phyloP scores from a whole-genome alignment of 1,140 invertebrate genomes.

The Cyclina sinensis region DNA sequence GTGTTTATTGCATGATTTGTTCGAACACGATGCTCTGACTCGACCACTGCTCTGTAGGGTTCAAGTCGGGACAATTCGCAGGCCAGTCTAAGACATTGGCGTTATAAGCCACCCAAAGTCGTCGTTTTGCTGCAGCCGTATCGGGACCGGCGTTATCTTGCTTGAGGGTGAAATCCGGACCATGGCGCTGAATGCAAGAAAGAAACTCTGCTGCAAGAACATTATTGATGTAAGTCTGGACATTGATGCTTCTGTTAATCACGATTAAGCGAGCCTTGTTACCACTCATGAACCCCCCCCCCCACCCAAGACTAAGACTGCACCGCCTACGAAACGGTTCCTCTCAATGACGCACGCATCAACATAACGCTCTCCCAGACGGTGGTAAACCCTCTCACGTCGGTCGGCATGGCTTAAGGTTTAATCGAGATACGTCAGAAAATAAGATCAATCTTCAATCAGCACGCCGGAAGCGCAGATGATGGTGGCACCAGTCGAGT shows the following conservation, averaged over 20 bases:
- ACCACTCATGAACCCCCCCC: neutral
- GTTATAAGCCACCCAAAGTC: slow-evolving; percentile 8
- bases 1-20: no score
- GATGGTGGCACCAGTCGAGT: neutral
- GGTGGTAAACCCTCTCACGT: neutral
- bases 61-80: no score
- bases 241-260: no score
- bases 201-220: slow-evolving; percentile 3
- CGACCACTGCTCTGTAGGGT: neutral
- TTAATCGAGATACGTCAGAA: neutral
- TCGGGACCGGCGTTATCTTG: neutral
- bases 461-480: no score
- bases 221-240: no score
- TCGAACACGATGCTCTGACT: neutral
- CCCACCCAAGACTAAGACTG: slow-evolving; percentile 11
- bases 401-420: no score
- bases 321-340: slow-evolving; percentile 1
- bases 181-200: slow-evolving; percentile 23
- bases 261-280: neutral
- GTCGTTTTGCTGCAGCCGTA: no score
- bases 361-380: no score
- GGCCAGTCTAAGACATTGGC: no score
- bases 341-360: no score
- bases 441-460: no score
- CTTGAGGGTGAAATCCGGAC: neutral